Evolutionary conservation across 2,113 vertebrate species (phyloP).

Genomic region (Pavo muticus): DNA sequence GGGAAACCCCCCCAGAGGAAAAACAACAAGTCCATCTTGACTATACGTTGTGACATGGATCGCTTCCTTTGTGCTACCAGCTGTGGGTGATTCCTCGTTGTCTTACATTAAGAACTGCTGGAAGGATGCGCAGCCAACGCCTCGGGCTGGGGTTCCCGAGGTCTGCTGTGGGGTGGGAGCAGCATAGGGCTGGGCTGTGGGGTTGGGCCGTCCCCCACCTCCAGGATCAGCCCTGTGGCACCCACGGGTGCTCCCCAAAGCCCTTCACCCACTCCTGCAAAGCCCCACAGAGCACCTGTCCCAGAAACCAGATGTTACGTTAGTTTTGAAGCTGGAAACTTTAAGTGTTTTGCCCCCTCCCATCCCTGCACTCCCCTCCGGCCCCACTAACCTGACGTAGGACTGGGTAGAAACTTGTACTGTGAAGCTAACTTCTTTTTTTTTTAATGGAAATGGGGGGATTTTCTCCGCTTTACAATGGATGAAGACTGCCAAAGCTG

Average conservation of each 20-base stretch:
- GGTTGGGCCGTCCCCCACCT: too few relatives aligned
- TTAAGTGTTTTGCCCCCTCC: not conserved
- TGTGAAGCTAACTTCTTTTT: conserved; percentile 73
- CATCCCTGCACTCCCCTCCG: not conserved
- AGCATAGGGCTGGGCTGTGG: fast-evolving
- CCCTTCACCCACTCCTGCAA: not conserved
- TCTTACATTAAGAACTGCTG: conserved; percentile 78
- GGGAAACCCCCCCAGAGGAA: too few relatives aligned
- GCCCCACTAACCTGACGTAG: conserved; percentile 53
- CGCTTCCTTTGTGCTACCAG: conserved; percentile 42
- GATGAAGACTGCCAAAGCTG: conserved; percentile 73
- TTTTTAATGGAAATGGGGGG: conserved; percentile 39
- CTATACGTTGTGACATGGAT: conserved; percentile 54
- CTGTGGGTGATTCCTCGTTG: conserved; percentile 68
- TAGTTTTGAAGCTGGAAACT: conserved; percentile 27
- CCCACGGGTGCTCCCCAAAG: not conserved
- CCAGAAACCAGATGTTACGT: not conserved
- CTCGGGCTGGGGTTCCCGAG: conserved; percentile 40
- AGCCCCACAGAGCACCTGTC: conserved; percentile 35
- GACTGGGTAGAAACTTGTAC: conserved; percentile 70
- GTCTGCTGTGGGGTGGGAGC: not conserved
- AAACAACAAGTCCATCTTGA: conserved; percentile 31
- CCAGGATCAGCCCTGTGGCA: not conserved
- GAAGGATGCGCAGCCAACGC: conserved; percentile 66
- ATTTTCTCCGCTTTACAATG: conserved; percentile 47